A percentile compares a stretch with the other conserved stretches of the same genome.
phyloP scores from a whole-genome alignment of 2,113 vertebrate species.

The Synodontis membranacea region DNA sequence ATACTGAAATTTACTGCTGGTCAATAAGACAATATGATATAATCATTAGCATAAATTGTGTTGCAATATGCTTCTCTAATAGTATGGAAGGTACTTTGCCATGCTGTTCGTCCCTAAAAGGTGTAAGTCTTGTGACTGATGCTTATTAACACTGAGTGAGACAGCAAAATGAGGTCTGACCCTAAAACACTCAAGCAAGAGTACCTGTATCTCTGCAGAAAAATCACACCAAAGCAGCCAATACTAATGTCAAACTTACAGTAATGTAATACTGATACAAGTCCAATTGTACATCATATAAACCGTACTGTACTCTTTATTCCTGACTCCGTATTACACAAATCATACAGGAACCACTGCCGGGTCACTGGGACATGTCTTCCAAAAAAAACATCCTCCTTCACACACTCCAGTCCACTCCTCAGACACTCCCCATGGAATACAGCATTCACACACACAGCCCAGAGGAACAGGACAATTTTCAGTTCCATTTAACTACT shows the following conservation, averaged over 20 bases:
- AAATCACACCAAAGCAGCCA: neutral
- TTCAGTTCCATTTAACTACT: slow-evolving; percentile 5
- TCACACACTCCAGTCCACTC: slow-evolving; percentile 10
- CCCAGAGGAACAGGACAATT: slow-evolving; percentile 34
- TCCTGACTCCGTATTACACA: neutral
- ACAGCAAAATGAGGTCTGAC: slow-evolving; percentile 9
- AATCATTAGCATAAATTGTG: neutral
- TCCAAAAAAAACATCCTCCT: slow-evolving; percentile 37
- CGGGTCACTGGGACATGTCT: neutral
- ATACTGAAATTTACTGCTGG: neutral
- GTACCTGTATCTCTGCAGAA: neutral
- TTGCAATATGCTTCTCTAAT: neutral
- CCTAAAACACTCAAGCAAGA: neutral
- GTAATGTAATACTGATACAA: neutral
- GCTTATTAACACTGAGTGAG: neutral
- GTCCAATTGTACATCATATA: neutral
- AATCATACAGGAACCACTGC: neutral
- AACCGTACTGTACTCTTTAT: neutral
- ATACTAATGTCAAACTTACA: neutral
- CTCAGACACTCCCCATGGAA: slow-evolving; percentile 24
- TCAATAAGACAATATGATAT: neutral
- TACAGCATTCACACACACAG: neutral
- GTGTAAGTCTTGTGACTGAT: neutral
- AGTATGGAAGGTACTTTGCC: neutral
- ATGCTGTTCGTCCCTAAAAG: neutral